Conservation (phyloP, 2,888 invertebrate genomes). For the Sthenelais limicola region DNA sequence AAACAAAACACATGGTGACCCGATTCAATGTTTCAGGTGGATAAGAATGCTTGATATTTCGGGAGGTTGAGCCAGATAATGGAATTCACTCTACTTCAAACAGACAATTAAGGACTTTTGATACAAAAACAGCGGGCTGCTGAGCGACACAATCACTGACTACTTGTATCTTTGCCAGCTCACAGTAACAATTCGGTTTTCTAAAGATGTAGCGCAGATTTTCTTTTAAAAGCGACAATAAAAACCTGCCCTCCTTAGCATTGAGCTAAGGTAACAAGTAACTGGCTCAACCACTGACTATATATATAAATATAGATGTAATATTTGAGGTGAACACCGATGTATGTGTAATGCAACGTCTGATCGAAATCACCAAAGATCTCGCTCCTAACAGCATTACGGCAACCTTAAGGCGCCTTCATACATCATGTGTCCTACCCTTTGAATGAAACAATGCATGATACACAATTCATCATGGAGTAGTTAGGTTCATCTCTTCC, state of each 20-base stretch:
- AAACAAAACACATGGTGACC: conserved; percentile 8
- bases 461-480: too few species aligned
- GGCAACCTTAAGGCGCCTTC: conserved; percentile 3
- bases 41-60: background rate
- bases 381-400: background rate
- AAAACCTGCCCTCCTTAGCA: too few species aligned
- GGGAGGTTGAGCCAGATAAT: conserved; percentile 28
- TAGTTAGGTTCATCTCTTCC: too few species aligned
- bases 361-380: background rate
- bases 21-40: conserved; percentile 3
- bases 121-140: too few species aligned
- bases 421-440: conserved; percentile 14
- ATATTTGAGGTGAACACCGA: background rate
- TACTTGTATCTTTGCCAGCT: too few species aligned
- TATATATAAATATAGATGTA: background rate
- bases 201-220: too few species aligned
- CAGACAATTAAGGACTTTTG: too few species aligned
- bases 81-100: too few species aligned
- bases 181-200: too few species aligned
- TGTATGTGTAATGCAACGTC: conserved; percentile 32
- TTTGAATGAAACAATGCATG: background rate
- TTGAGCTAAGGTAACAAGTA: too few species aligned
- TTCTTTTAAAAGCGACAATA: too few species aligned
- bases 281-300: conserved; percentile 22
- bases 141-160: too few species aligned